phyloP scores from a whole-genome alignment of 2,113 vertebrate genomes.

The Prochilodus magdalenae region DNA sequence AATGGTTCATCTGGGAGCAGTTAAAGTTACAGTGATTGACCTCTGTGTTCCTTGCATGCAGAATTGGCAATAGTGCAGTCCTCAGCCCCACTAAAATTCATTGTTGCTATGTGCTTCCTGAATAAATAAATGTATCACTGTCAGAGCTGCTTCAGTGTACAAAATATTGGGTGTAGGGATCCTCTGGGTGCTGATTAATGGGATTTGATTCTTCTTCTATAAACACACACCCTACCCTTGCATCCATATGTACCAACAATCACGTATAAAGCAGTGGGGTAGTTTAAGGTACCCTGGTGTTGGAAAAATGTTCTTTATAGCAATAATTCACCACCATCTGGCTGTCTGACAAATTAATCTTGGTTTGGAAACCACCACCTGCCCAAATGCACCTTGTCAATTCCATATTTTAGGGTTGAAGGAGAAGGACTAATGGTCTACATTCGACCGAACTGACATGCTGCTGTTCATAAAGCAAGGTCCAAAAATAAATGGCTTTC shows the following conservation, averaged over 20 bases:
- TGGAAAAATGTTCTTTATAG: no score
- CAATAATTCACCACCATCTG: no score
- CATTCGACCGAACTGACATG: no score
- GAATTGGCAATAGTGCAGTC: conserved; percentile 43
- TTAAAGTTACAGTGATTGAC: conserved; percentile 32
- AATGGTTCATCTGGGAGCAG: neutral
- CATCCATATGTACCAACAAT: no score
- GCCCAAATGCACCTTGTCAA: neutral
- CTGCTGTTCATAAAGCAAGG: no score
- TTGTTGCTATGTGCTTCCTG: conserved; percentile 58
- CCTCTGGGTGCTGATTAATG: conserved; percentile 61
- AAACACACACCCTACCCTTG: neutral
- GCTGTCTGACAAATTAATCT: neutral
- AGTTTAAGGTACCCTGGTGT: no score
- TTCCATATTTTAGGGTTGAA: neutral
- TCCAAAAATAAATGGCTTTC: no score
- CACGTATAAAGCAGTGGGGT: no score
- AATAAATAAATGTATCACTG: conserved; percentile 37
- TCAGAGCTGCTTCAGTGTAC: conserved; percentile 56
- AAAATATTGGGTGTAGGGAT: conserved; percentile 55
- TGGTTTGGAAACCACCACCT: neutral
- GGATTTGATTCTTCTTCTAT: neutral
- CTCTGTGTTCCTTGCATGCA: conserved; percentile 29
- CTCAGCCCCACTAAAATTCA: conserved; percentile 51
- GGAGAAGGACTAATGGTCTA: no score